These are phyloP conservation scores for Callipepla californica DNA, from an alignment of 2,113 vertebrate genomes.

Conservation along the genomic window DNA sequence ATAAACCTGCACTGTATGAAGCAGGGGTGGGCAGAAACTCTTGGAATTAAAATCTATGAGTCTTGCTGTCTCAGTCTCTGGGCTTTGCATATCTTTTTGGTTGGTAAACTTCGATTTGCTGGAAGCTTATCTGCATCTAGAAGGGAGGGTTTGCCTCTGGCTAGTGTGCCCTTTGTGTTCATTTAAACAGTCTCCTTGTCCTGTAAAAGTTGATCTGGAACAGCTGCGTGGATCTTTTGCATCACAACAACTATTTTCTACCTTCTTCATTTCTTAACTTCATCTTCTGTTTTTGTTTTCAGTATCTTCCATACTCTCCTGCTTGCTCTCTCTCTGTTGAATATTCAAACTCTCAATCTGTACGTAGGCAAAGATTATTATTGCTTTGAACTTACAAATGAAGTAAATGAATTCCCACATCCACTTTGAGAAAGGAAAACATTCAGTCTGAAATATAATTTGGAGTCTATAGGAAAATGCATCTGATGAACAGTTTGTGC, in stretches of 20 bases:
- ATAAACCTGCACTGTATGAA: constrained; percentile 19
- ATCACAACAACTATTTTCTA: background rate
- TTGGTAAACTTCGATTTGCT: constrained; percentile 32
- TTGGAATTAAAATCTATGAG: constrained; percentile 33
- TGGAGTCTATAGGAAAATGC: constrained; percentile 60
- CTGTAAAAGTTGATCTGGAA: background rate
- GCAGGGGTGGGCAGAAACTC: background rate
- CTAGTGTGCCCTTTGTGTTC: background rate
- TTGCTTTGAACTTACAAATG: constrained; percentile 58
- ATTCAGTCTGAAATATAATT: constrained; percentile 50
- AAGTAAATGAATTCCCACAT: constrained; percentile 60
- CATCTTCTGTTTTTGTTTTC: background rate
- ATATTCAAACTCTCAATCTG: constrained; percentile 53
- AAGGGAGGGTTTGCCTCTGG: constrained; percentile 34
- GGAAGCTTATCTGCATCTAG: background rate
- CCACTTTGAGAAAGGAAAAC: background rate
- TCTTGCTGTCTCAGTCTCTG: background rate
- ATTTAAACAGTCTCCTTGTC: background rate
- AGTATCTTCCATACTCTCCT: rapidly evolving
- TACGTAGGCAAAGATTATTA: constrained; percentile 17
- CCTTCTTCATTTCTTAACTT: background rate
- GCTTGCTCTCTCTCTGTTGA: background rate
- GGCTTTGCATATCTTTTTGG: constrained; percentile 2
- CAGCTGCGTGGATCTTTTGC: background rate
- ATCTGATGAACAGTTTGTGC: constrained; percentile 43